Percentiles rank a stretch among this genome's conserved stretches.
phyloP scores from a whole-genome alignment of 2,797 vertebrate genomes.

The Coregonus sp. region DNA sequence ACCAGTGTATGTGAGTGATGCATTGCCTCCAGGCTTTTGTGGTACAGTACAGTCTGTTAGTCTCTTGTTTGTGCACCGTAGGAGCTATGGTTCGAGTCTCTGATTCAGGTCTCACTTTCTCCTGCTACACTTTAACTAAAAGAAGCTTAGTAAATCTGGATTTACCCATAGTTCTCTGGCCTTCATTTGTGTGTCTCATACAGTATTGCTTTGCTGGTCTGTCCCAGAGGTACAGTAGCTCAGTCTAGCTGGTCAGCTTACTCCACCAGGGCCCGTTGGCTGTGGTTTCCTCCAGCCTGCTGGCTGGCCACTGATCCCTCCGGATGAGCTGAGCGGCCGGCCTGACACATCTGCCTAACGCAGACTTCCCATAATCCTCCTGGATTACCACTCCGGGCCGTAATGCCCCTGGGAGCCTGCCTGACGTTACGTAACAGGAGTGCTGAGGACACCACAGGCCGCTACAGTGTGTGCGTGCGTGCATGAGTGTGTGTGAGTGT shows the following conservation, averaged over 20 bases:
- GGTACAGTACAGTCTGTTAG: neutral
- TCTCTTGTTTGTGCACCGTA: neutral
- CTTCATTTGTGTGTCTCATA: neutral
- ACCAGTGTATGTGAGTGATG: neutral
- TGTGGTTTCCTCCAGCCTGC: neutral
- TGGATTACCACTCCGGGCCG: neutral
- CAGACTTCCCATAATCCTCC: neutral
- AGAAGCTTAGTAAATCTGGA: neutral
- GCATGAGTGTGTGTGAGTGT: neutral
- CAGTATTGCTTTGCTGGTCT: neutral
- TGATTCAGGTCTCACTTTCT: neutral
- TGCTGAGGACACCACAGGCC: neutral
- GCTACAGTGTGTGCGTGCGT: neutral
- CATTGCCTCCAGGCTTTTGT: neutral
- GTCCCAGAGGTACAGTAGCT: neutral
- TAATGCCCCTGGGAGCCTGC: conserved; percentile 3
- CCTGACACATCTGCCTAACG: neutral
- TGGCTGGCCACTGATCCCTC: neutral
- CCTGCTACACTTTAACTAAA: neutral
- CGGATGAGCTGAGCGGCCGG: neutral
- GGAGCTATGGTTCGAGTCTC: neutral
- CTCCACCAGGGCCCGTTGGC: neutral
- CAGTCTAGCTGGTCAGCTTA: neutral
- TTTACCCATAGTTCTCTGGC: neutral
- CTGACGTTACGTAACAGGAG: neutral